Evolutionary conservation across 2,888 invertebrate genomes (phyloP).

Genomic region (Oxytorus armatus): DNA sequence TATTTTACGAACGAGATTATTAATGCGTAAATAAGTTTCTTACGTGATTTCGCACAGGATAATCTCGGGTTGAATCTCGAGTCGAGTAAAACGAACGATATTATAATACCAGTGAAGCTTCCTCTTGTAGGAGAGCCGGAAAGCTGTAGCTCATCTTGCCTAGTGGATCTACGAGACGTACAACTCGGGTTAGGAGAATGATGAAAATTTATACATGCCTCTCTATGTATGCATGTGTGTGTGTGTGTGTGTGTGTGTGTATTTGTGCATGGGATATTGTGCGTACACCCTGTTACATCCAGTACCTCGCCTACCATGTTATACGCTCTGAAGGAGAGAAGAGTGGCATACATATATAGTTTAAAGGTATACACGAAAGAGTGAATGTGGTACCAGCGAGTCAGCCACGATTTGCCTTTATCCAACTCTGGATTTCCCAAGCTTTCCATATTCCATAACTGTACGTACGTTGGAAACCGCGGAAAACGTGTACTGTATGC

Average conservation of each 20-base stretch:
- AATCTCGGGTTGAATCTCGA: conserved; percentile 51
- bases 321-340: conserved; percentile 14
- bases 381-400: conserved; percentile 30
- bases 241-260: conserved; percentile 26
- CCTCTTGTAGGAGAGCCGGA: conserved; percentile 22
- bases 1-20: conserved; percentile 82
- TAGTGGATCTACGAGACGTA: conserved; percentile 40
- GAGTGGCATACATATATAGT: conserved; percentile 1
- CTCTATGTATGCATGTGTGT: conserved; percentile 9
- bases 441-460: conserved; percentile 52
- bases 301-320: conserved; percentile 43
- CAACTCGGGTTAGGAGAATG: conserved; percentile 39
- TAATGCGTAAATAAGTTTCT: conserved; percentile 82
- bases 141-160: conserved; percentile 58
- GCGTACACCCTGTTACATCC: conserved; percentile 41
- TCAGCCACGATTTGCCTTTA: conserved; percentile 57
- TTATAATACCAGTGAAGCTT: conserved; percentile 35
- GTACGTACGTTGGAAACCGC: conserved; percentile 13
- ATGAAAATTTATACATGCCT: conserved; percentile 34
- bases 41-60: conserved; percentile 67
- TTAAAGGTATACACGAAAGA: conserved; percentile 20
- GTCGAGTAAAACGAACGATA: conserved; percentile 28
- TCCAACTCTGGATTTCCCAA: conserved; percentile 55
- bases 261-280: conserved; percentile 54
- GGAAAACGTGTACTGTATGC: conserved; percentile 47